phyloP scores from a whole-genome alignment of 1,140 invertebrate species.

The Penaeus indicus region DNA sequence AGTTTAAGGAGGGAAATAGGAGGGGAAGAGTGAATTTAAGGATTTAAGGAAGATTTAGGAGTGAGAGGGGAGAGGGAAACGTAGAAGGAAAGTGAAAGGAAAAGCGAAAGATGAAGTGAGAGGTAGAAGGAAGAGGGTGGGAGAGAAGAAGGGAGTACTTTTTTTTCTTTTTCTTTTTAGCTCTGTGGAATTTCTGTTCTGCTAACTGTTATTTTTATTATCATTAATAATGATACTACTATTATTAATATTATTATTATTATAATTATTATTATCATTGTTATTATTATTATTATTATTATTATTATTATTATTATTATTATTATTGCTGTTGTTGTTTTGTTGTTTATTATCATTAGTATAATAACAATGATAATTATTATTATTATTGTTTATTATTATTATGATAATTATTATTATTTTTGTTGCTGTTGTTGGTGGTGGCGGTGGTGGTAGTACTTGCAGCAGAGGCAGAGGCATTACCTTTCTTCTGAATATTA shows the following conservation, averaged over 20 bases:
- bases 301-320: slow-evolving; percentile 25
- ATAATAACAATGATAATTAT: background rate
- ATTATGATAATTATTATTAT: slow-evolving; percentile 1
- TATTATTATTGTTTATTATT: slow-evolving; percentile 28
- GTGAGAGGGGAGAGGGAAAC: background rate
- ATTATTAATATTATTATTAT: background rate
- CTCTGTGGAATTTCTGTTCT: background rate
- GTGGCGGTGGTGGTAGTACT: no score
- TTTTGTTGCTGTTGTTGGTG: no score
- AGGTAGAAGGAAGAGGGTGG: background rate
- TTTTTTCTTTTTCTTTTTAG: background rate
- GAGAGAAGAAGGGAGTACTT: background rate
- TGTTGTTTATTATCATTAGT: background rate
- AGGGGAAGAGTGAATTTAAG: no score
- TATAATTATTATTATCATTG: slow-evolving; percentile 2
- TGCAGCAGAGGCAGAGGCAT: no score
- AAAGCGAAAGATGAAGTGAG: background rate
- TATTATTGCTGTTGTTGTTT: background rate
- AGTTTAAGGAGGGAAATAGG: no score
- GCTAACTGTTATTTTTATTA: background rate
- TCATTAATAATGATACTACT: background rate
- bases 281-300: background rate
- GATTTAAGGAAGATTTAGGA: no score
- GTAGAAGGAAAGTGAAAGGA: background rate
- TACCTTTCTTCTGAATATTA: no score